Percentiles rank a stretch among this genome's conserved stretches.
These are phyloP conservation scores for Entomobrya proxima DNA, from an alignment of 2,888 invertebrate genomes.

Conservation along the genomic window DNA sequence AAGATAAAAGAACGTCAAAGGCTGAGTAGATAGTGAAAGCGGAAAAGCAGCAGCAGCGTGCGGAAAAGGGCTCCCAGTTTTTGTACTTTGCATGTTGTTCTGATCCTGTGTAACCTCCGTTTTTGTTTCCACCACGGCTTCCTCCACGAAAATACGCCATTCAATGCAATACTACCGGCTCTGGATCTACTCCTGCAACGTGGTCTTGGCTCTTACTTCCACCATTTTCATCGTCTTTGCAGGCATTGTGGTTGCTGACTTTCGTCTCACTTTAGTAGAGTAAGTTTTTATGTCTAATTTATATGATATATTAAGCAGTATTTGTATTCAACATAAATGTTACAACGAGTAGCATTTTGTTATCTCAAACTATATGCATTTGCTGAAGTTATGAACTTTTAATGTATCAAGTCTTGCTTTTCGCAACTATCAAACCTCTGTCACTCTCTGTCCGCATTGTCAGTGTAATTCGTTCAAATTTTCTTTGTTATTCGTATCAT, in stretches of 20 bases:
- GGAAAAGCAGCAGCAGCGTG: background rate
- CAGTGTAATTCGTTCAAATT: too few relatives aligned
- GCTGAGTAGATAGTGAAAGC: background rate
- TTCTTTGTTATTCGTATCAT: too few relatives aligned
- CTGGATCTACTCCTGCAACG: conserved; percentile 90
- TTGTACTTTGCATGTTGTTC: conserved; percentile 6
- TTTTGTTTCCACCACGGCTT: conserved; percentile 65
- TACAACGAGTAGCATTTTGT: background rate
- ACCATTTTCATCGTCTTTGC: conserved; percentile 88
- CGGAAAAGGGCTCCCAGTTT: conserved; percentile 12
- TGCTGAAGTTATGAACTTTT: too few relatives aligned
- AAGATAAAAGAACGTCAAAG: conserved; percentile 1
- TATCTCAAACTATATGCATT: too few relatives aligned
- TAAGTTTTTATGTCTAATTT: conserved; percentile 51
- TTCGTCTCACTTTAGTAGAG: conserved; percentile 80
- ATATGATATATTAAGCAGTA: background rate
- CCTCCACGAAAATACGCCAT: conserved; percentile 64
- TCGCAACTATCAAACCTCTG: too few relatives aligned
- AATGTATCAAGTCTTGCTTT: too few relatives aligned
- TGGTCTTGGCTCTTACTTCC: conserved; percentile 89
- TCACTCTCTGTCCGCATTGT: too few relatives aligned
- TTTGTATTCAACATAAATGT: background rate
- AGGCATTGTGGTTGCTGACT: conserved; percentile 78
- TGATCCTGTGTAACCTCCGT: conserved; percentile 13
- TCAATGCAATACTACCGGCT: conserved; percentile 74